phyloP scores from a whole-genome alignment of 2,888 invertebrate genomes.

The Drosophila meridionalis region DNA sequence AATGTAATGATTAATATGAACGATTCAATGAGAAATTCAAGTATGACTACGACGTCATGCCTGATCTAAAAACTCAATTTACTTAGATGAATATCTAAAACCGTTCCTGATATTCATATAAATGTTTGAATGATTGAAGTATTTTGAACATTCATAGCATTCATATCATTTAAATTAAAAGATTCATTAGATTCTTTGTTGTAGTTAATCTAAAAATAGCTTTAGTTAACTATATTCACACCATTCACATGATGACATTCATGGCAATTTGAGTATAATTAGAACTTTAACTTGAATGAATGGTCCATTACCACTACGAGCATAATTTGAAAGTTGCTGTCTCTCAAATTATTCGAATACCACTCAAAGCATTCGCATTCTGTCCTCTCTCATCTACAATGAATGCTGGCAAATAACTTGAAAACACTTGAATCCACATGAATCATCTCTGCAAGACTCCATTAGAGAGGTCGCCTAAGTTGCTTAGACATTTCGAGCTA shows the following conservation, averaged over 20 bases:
- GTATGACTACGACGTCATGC: no score
- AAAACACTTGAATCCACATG: background rate
- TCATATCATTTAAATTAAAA: no score
- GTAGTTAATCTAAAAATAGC: background rate
- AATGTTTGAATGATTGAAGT: no score
- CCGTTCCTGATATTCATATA: no score
- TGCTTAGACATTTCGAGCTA: background rate
- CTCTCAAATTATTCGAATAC: background rate
- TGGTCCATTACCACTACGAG: background rate
- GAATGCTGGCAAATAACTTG: background rate
- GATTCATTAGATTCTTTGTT: no score
- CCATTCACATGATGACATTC: background rate
- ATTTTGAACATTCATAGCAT: no score
- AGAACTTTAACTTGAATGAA: background rate
- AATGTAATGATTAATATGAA: no score
- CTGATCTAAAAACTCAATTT: no score
- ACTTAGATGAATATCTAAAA: no score
- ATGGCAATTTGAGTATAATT: background rate
- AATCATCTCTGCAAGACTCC: background rate
- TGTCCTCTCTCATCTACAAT: background rate
- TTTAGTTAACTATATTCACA: background rate
- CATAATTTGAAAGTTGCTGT: background rate
- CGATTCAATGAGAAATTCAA: no score
- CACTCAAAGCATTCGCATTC: background rate
- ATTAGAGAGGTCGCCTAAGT: background rate